These are phyloP conservation scores for Oreochromis niloticus DNA, from an alignment of 2,113 vertebrate genomes.

Conservation along the genomic window DNA sequence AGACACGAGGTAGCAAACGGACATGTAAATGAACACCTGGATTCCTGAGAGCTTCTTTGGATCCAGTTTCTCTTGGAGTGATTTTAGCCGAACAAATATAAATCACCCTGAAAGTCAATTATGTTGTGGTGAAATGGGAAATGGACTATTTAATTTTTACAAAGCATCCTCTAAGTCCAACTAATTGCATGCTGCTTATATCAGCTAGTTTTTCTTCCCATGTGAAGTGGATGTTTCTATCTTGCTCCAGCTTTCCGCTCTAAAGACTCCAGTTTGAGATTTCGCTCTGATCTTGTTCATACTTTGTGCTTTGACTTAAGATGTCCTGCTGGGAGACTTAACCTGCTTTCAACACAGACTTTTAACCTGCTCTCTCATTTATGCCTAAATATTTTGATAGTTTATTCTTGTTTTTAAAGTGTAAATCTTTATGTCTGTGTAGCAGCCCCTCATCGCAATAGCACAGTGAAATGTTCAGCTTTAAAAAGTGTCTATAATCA, in stretches of 20 bases:
- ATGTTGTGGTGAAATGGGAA: constrained; percentile 57
- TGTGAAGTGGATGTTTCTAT: constrained; percentile 58
- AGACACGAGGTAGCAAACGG: constrained; percentile 17
- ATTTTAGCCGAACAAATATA: constrained; percentile 52
- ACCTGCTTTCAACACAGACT: constrained; percentile 20
- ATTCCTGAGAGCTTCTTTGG: constrained; percentile 43
- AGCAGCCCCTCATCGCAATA: background rate
- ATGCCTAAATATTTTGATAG: background rate
- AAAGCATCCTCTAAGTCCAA: constrained; percentile 54
- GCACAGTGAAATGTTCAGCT: background rate
- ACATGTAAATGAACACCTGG: constrained; percentile 72
- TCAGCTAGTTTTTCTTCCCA: constrained; percentile 45
- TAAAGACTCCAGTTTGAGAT: constrained; percentile 31
- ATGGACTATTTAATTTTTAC: constrained; percentile 69
- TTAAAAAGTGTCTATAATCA: background rate
- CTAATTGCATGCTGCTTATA: constrained; percentile 66
- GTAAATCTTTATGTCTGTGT: background rate
- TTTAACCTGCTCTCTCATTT: constrained; percentile 8
- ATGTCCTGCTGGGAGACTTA: constrained; percentile 24
- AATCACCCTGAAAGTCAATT: constrained; percentile 65
- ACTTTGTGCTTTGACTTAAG: constrained; percentile 22
- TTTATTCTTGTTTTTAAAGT: background rate
- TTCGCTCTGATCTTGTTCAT: constrained; percentile 35
- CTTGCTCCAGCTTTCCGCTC: background rate
- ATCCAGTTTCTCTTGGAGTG: constrained; percentile 30